Evolutionary conservation across 2,113 vertebrate species (phyloP).

Genomic region (Notothenia coriiceps): DNA sequence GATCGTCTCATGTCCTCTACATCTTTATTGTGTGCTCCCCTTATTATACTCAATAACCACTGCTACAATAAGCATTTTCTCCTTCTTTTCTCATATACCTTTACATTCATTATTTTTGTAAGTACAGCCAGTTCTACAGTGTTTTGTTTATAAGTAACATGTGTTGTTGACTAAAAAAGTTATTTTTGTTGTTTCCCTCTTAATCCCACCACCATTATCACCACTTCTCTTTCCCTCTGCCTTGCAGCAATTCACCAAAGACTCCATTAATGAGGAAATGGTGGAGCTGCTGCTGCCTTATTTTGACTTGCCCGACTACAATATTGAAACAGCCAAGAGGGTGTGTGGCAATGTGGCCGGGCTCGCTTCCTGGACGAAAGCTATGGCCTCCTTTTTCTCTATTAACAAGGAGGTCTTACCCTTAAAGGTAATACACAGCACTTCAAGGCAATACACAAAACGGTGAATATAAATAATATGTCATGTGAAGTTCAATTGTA

Average conservation of each 20-base stretch:
- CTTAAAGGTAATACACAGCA: constrained; percentile 87
- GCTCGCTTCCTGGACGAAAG: constrained; percentile 96
- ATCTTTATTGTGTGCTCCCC: too few species aligned
- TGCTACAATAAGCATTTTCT: not conserved
- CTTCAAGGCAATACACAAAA: not conserved
- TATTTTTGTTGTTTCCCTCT: not conserved
- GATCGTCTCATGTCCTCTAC: too few species aligned
- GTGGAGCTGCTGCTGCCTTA: constrained; percentile 94
- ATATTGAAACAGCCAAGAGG: constrained; percentile 93
- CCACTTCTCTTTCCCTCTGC: not conserved
- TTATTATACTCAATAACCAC: not conserved
- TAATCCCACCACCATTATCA: not conserved
- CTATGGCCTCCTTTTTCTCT: constrained; percentile 94
- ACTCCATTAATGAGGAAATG: constrained; percentile 94
- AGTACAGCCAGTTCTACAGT: not conserved
- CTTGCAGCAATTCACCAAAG: constrained; percentile 95
- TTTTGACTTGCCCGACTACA: constrained; percentile 96
- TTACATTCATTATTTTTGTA: too few species aligned
- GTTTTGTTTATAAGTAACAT: not conserved
- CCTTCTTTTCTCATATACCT: not conserved
- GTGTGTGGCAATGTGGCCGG: constrained; percentile 96
- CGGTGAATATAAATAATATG: not conserved
- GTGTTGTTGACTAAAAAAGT: constrained; percentile 2
- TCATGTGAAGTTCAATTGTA: not conserved
- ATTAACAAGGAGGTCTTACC: constrained; percentile 98